phyloP scores from a whole-genome alignment of 2,797 vertebrate species.

The Rhynchonycteris naso region DNA sequence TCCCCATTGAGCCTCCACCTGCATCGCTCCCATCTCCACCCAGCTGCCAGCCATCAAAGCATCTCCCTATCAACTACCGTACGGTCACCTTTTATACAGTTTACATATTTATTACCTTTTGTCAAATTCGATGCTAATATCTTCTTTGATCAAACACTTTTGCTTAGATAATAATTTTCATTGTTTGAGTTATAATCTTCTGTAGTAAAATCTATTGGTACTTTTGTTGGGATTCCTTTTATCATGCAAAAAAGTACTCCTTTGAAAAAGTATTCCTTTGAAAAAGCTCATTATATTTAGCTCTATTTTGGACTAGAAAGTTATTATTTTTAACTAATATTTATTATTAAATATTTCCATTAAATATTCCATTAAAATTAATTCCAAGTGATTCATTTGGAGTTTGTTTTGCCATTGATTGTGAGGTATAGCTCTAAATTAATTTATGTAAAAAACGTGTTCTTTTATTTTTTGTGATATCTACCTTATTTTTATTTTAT shows the following conservation, averaged over 20 bases:
- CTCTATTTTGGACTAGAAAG: not conserved
- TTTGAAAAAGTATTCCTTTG: not conserved
- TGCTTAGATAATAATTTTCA: not conserved
- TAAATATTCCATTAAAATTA: no score
- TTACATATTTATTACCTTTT: not conserved
- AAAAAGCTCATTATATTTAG: not conserved
- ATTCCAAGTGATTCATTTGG: not conserved
- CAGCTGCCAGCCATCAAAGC: not conserved
- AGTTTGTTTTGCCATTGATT: not conserved
- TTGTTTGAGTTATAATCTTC: not conserved
- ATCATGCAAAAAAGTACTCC: not conserved
- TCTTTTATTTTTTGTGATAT: not conserved
- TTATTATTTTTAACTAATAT: not conserved
- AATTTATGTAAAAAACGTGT: not conserved
- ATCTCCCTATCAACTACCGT: not conserved
- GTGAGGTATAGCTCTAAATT: not conserved
- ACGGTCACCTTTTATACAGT: not conserved
- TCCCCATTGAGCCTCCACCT: rapidly evolving
- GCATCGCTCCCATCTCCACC: not conserved
- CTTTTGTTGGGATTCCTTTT: not conserved
- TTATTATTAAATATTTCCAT: not conserved
- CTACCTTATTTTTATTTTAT: not conserved
- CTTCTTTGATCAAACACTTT: not conserved
- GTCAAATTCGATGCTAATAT: not conserved
- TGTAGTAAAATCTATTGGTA: not conserved